These are phyloP conservation scores for Callyntrura guangdongensis DNA, from an alignment of 2,888 invertebrate species.

Conservation along the genomic window DNA sequence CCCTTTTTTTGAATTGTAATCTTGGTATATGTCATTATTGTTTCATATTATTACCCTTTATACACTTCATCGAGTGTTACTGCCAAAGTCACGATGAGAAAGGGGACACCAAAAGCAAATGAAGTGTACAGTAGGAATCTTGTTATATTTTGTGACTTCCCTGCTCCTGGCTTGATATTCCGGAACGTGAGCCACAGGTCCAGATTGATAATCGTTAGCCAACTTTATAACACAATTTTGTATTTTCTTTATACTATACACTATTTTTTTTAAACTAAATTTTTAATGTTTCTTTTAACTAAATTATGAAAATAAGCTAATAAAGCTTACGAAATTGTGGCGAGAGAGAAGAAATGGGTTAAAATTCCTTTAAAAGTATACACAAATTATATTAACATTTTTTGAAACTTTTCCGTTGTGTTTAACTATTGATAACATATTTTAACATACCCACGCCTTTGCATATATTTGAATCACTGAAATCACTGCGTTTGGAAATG, in stretches of 20 bases:
- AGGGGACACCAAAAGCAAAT: conserved; percentile 64
- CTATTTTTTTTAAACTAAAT: no score
- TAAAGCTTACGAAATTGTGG: no score
- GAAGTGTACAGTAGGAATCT: conserved; percentile 44
- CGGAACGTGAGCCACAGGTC: conserved; percentile 75
- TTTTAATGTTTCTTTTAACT: no score
- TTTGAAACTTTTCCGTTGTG: no score
- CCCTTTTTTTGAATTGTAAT: background rate
- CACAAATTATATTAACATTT: no score
- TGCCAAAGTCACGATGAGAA: conserved; percentile 60
- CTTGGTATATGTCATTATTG: background rate
- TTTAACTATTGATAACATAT: no score
- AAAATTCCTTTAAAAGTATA: conserved; percentile 56
- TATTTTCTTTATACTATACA: no score
- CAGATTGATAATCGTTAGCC: conserved; percentile 74
- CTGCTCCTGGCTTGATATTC: conserved; percentile 60
- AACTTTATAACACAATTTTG: no score
- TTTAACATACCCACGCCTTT: conserved; percentile 50
- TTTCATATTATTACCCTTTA: background rate
- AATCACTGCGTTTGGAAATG: background rate
- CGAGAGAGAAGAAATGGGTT: conserved; percentile 76
- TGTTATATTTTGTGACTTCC: conserved; percentile 7
- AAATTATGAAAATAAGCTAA: no score
- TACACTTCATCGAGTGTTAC: conserved; percentile 45
- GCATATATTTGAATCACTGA: conserved; percentile 7